Evolutionary conservation across 2,888 invertebrate genomes (phyloP), one percentile per base, ranked within the genome.

Genomic region (Brachyopa scutellaris): DNA sequence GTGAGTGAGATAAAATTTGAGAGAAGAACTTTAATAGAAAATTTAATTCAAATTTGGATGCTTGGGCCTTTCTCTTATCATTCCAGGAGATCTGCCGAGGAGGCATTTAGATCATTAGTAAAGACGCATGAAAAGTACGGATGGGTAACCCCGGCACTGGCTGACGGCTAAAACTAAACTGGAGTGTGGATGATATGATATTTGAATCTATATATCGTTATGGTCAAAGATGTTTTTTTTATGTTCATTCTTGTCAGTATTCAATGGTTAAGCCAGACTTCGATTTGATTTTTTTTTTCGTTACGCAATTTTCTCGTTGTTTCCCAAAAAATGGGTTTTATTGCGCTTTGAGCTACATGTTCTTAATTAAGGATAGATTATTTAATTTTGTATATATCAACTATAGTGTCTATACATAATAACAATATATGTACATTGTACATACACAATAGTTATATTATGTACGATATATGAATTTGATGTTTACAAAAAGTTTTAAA

Each of bases 51-150:
- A 70, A 64, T 64, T 64, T 70, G n/a, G 11, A 55, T 40, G 38
- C 9, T 55, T 62, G 70, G 53, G 9, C 36, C 19, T 38, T 61
- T 29, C 17, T 69, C 15, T 33, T 70, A 49, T 66, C 36, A 15
- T 85, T 85, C 85, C 86, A 91, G 93, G 84, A 93, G 95, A 84
- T 94, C 95, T 61, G 97, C 97, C n/a, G 97, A 97, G 89, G 96
- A 96, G 87, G 95, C 97, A 23, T 97, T 97, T 91, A 93, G 96
- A 85, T 96, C 95, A 70, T 92, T 97, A 85, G 96, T 97, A 73
- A 96, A 96, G 90, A 97, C 96, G 6, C 97, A 97, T 88, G 96
- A 97, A 88, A 97, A 97, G 88, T 97, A 96, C 88, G 97, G 97
- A 62, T 97, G 97, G 97, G 96, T 97, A 53, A 97, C 97, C 21